phyloP scores from a whole-genome alignment of 2,113 vertebrate genomes.

The Mastomys natalensis region DNA sequence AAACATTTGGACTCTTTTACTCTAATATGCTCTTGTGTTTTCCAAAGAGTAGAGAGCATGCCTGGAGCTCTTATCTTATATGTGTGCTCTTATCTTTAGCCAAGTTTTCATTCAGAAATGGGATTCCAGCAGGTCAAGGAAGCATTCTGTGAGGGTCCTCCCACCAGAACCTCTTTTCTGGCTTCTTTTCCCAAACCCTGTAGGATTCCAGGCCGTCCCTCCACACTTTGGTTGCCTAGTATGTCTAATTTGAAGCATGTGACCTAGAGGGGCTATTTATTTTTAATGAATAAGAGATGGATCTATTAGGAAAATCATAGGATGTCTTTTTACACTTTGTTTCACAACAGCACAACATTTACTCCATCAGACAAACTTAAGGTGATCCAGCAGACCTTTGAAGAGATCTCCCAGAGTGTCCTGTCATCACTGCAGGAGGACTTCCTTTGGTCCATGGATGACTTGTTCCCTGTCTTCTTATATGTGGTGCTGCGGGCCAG shows the following conservation, averaged over 20 bases:
- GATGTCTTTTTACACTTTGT: neutral
- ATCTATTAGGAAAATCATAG: constrained; percentile 10
- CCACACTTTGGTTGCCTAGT: neutral
- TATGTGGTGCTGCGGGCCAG: constrained; percentile 98
- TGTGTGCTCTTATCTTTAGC: neutral
- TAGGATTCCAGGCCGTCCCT: neutral
- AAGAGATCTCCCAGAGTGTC: constrained; percentile 97
- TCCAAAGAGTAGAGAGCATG: neutral
- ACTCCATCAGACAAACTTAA: constrained; percentile 98
- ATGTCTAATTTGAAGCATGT: neutral
- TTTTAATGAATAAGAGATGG: neutral
- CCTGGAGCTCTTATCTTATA: neutral
- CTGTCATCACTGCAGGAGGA: constrained; percentile 93
- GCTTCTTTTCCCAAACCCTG: neutral
- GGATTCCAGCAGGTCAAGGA: neutral
- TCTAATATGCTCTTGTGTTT: neutral
- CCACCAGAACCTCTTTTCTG: neutral
- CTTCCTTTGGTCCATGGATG: constrained; percentile 99
- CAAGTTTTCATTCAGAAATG: neutral
- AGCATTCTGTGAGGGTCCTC: neutral
- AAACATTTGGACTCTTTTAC: neutral
- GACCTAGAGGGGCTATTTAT: neutral
- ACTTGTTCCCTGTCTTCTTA: constrained; percentile 98
- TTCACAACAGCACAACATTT: constrained; percentile 93
- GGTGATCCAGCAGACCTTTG: constrained; percentile 98